Base-by-base conservation (phyloP, 2,113 vertebrate genomes). In the Coreoperca whiteheadi region DNA sequence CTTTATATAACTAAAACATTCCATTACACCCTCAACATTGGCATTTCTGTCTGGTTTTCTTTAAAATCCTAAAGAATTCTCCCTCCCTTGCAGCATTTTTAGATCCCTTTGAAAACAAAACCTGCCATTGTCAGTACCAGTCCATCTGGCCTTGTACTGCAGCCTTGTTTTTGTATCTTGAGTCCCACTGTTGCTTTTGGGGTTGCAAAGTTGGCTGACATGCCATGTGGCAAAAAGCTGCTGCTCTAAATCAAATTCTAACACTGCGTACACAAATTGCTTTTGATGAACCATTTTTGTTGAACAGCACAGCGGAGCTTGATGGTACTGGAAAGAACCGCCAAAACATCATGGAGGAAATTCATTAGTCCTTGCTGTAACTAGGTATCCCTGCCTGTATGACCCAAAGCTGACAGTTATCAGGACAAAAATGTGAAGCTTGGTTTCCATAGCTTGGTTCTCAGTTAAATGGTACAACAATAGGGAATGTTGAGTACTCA, bases 81-180 rank as follows among this genome's bases (percentile, higher is more conserved):
- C 11, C 3, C 6, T 43, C 2, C 12, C 12, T 65, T 43, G n/a
- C 23, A 25, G 63, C 37, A n/a, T 65, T 65, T n/a, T 15, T 23
- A n/a, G 4, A 39, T 15, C 6, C 41, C 11, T 64, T n/a, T 39
- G 20, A n/a, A 39, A 64, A 12, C 5, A 6, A 64, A 64, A 23
- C 8, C 21, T 81, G 25, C 21, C 41, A 63, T 46, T 65, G 60
- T 57, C 37, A 32, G 32, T 79, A 64, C 69, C 28, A 48, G 34
- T 28, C 37, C 48, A 72, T 80, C 78, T 51, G 68, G 50, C 25
- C 43, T 32, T 32, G 9, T 25, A 46, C 41, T 32, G 4, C 59
- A 65, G 50, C 39, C 32, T 28, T 25, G 10, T 57, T 63, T 46
- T 46, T 18, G n/a, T 4, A 28, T 66, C 14, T 43, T 67, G 39